Evolutionary conservation across 2,888 invertebrate genomes (phyloP).

Genomic region (Tachina fera): DNA sequence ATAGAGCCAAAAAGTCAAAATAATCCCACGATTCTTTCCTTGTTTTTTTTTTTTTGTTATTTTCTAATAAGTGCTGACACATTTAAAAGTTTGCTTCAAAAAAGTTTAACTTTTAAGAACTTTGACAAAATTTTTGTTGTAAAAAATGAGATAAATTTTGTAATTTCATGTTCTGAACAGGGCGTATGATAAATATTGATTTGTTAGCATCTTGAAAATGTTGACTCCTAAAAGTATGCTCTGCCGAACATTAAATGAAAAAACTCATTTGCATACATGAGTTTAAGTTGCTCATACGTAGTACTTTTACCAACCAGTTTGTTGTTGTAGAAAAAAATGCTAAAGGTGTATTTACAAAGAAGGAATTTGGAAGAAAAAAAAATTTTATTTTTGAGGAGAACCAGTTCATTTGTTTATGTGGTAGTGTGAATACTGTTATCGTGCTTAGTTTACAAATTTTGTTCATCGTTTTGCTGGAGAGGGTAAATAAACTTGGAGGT

Average conservation of each 20-base stretch:
- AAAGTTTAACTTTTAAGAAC: neutral
- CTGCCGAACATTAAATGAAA: neutral
- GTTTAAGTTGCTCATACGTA: neutral
- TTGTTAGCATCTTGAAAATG: constrained; percentile 10
- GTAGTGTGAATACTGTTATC: neutral
- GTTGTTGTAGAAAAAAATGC: neutral
- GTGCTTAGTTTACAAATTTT: neutral
- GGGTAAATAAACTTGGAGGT: neutral
- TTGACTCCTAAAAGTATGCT: constrained; percentile 17
- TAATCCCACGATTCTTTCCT: neutral
- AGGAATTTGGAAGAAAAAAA: neutral
- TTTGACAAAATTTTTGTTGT: neutral
- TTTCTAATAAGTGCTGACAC: constrained; percentile 13
- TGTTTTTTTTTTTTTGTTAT: neutral
- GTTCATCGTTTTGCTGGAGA: neutral
- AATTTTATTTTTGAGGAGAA: neutral
- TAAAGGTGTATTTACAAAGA: neutral
- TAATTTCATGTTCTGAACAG: neutral
- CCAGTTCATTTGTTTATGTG: neutral
- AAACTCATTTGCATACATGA: constrained; percentile 2
- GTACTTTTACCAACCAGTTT: neutral
- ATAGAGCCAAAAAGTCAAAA: neutral
- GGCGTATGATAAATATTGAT: constrained; percentile 27
- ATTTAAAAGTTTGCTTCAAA: constrained; percentile 2
- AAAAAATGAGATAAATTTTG: neutral